A percentile compares a stretch with the other conserved stretches of the same genome.
These are phyloP conservation scores for Xenus cinereus DNA, from an alignment of 2,113 vertebrate species.

Conservation along the genomic window DNA sequence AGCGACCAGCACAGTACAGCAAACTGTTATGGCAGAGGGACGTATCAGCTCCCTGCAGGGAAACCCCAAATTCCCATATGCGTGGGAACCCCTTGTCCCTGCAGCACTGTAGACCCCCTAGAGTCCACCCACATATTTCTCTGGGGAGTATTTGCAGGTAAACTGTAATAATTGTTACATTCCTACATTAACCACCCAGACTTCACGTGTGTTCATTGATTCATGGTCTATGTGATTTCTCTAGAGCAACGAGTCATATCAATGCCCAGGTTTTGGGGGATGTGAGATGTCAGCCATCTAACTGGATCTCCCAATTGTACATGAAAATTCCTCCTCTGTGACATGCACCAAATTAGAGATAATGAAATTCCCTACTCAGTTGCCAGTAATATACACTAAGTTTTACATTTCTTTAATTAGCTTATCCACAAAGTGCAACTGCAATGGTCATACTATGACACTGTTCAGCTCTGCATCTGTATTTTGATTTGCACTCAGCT, in stretches of 20 bases:
- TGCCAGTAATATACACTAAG: background rate
- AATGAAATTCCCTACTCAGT: background rate
- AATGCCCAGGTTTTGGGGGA: background rate
- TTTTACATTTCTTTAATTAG: background rate
- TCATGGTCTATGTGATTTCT: background rate
- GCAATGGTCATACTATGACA: background rate
- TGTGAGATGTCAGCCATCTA: background rate
- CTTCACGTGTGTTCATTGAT: background rate
- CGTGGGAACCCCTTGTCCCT: background rate
- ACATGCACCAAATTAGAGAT: background rate
- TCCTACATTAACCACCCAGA: background rate
- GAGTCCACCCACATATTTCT: background rate
- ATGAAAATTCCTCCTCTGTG: background rate
- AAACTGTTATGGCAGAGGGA: background rate
- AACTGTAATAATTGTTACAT: background rate
- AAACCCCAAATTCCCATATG: background rate
- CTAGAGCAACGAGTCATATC: background rate
- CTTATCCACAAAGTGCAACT: background rate
- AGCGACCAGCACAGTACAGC: background rate
- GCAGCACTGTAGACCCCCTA: background rate
- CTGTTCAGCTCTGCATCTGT: background rate
- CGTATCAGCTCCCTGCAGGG: fast-evolving
- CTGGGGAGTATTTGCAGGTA: background rate
- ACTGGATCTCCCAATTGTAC: fast-evolving
- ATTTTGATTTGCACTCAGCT: background rate